Evolutionary conservation across 2,113 vertebrate species (phyloP).

Genomic region (Oreochromis tanganicae): DNA sequence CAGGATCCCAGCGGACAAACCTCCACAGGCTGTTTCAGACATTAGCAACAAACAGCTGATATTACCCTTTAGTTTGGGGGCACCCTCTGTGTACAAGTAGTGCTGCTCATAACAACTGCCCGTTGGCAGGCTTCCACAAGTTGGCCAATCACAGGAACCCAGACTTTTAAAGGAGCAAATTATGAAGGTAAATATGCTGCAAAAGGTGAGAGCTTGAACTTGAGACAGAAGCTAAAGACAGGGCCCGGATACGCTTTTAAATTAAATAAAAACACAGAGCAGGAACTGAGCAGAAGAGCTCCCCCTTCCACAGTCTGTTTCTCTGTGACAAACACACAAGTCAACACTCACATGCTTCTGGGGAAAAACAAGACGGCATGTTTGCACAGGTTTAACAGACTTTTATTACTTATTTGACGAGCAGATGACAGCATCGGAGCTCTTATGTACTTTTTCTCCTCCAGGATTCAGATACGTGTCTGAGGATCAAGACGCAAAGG

Average conservation of each 20-base stretch:
- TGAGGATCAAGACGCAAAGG: background rate
- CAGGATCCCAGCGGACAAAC: background rate
- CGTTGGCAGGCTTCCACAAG: background rate
- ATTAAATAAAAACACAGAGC: background rate
- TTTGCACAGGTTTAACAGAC: background rate
- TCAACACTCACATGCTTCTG: background rate
- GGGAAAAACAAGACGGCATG: accelerated
- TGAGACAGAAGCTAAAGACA: background rate
- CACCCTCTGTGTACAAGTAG: background rate
- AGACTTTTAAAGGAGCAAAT: background rate
- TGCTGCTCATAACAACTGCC: background rate
- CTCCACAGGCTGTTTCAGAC: background rate
- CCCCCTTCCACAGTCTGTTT: background rate
- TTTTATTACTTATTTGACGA: background rate
- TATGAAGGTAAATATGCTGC: background rate
- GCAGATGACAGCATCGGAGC: background rate
- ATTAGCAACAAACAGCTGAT: background rate
- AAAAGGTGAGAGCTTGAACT: background rate
- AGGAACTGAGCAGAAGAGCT: background rate
- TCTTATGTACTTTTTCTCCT: accelerated
- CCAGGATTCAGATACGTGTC: background rate
- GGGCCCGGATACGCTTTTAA: background rate
- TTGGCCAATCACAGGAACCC: background rate
- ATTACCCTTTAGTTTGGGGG: background rate
- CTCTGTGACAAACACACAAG: background rate